Evolutionary conservation across 2,797 vertebrate species (phyloP), one percentile per base, ranked within the genome.

Genomic region (Coilia nasus): DNA sequence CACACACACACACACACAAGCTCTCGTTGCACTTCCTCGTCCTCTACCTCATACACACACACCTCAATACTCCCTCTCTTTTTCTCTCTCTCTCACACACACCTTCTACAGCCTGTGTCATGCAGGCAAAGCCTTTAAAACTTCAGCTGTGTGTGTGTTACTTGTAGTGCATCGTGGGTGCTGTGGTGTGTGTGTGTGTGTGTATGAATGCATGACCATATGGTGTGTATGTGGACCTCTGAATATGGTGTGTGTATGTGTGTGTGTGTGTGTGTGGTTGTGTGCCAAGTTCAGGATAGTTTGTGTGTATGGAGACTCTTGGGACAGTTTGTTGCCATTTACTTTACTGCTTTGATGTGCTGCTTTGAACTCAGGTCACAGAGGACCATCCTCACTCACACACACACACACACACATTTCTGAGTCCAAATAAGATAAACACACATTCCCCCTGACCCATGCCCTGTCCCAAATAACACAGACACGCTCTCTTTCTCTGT

Each of bases 141-240:
- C 50, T 54, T 54, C 50, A 54, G 50, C 50, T 59, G 57, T 59
- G 57, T 59, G 15, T 59, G 57, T 19, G 57, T n/a, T 59, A 54
- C 50, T 54, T 54, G 9, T 54, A 54, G 50, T 31, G 60, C 62
- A 25, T 3, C 3, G 35, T 15, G 28, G 25, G 50, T 54, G 50
- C 50, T 67, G 75, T 78, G 93, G 94, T 93, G 93, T 90, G 94
- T 91, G 94, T 93, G 95, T 21, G 21, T 60, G 2, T 41, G 35
- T 41, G 35, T 41, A 41, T 41, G 35, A 41, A 41, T 41, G 35
- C 35, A 41, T 41, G 35, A 41, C 35, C 5, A 5, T 41, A 41
- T 78, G 93, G 94, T 93, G 93, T 90, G 50, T 14, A 54, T 54
- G 50, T 54, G 50, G 7, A 54, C 50, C 9, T 54, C 7, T 54